Conservation (phyloP, 2,888 invertebrate species). For the Ophion ventricosus region DNA sequence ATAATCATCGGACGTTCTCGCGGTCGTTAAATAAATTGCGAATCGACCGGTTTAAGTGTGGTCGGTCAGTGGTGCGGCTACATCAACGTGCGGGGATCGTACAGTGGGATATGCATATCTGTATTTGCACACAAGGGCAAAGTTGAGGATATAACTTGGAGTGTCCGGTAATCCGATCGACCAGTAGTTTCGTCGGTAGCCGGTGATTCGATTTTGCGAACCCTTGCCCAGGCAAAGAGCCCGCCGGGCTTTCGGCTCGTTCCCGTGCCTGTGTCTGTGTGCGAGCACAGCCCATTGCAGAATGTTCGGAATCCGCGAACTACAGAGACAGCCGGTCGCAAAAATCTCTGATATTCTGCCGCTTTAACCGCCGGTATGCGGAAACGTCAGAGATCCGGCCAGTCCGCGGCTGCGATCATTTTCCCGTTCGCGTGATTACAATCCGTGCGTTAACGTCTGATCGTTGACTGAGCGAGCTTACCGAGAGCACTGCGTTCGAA, state of each 20-base stretch:
- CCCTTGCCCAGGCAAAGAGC: constrained; percentile 46
- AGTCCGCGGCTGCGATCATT: background rate
- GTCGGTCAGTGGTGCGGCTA: too few species aligned
- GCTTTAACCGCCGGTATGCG: background rate
- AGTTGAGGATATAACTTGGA: constrained; percentile 58
- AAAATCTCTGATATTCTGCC: constrained; percentile 33
- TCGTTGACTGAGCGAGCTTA: background rate
- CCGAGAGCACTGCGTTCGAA: background rate
- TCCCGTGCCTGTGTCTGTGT: constrained; percentile 32
- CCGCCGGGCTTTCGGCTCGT: constrained; percentile 32
- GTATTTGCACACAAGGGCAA: constrained; percentile 16
- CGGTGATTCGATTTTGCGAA: constrained; percentile 70
- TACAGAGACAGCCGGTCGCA: constrained; percentile 18
- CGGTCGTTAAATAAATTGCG: too few species aligned
- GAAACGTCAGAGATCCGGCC: too few species aligned
- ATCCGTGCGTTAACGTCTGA: background rate
- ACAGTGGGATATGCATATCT: constrained; percentile 7
- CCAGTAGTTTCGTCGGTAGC: constrained; percentile 67
- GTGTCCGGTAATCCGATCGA: constrained; percentile 66
- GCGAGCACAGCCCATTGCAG: constrained; percentile 36
- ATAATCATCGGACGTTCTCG: too few species aligned
- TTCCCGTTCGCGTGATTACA: background rate
- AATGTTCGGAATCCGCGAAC: constrained; percentile 66
- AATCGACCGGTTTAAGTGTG: too few species aligned
- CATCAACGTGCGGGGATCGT: too few species aligned